Evolutionary conservation across 2,113 vertebrate genomes (phyloP).

Genomic region (Aegithalos caudatus): DNA sequence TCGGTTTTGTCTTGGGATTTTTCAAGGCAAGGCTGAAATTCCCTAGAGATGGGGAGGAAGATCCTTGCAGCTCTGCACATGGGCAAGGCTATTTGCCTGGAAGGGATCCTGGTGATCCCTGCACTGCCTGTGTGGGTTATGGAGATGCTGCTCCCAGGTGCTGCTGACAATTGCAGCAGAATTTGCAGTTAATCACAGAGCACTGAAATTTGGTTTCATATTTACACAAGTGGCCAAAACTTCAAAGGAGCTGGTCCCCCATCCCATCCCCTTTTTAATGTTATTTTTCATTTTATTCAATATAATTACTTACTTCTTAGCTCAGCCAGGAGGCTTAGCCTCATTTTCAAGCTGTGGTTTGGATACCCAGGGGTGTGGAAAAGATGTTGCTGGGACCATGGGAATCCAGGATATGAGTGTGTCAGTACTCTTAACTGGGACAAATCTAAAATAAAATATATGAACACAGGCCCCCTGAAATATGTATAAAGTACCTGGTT

Average conservation of each 20-base stretch:
- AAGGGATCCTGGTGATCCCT: not conserved
- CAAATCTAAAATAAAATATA: not conserved
- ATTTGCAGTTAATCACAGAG: not conserved
- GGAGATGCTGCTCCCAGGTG: not conserved
- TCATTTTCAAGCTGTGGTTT: not conserved
- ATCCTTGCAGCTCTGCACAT: not conserved
- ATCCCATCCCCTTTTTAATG: not conserved
- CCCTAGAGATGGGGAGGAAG: not conserved
- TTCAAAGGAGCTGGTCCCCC: not conserved
- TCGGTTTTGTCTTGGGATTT: not conserved
- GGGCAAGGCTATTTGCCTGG: not conserved
- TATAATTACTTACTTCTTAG: not conserved
- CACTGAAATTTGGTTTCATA: not conserved
- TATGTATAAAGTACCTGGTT: not conserved
- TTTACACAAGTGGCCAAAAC: not conserved
- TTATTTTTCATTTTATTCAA: not conserved
- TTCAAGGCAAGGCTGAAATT: not conserved
- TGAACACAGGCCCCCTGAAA: not conserved
- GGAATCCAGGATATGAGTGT: not conserved
- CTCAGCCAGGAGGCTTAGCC: not conserved
- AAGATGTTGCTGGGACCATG: not conserved
- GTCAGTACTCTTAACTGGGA: not conserved
- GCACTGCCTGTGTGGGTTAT: not conserved
- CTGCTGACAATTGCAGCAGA: not conserved
- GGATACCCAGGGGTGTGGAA: not conserved